Percentiles rank a stretch among this genome's conserved stretches.
These are phyloP conservation scores for Magallana gigas DNA, from an alignment of 1,140 invertebrate species.

Conservation along the genomic window DNA sequence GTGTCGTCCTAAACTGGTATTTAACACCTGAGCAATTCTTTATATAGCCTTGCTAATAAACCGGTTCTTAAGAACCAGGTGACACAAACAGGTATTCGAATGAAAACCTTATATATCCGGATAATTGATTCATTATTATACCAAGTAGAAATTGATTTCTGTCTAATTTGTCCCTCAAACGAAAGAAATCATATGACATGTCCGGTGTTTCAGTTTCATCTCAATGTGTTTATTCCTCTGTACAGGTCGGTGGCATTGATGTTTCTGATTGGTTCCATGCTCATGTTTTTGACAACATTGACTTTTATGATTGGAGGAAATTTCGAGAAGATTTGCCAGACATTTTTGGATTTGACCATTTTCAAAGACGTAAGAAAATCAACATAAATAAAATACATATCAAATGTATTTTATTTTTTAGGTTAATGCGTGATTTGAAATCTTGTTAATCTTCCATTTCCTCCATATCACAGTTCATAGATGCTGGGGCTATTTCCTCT, in stretches of 20 bases:
- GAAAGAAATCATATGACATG: too few species aligned
- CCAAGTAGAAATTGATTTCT: too few species aligned
- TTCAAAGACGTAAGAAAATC: conserved; percentile 49
- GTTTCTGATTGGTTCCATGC: conserved; percentile 47
- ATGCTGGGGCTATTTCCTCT: conserved; percentile 44
- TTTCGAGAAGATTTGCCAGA: conserved; percentile 56
- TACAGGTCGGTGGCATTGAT: conserved; percentile 49
- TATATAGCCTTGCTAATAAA: too few species aligned
- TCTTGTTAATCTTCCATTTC: not conserved
- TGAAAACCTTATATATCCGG: too few species aligned
- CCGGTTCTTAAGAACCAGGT: too few species aligned
- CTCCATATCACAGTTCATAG: conserved; percentile 49
- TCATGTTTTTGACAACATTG: conserved; percentile 52
- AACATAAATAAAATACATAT: not conserved
- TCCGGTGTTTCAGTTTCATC: too few species aligned
- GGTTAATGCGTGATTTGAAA: not conserved
- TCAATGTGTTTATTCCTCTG: not conserved
- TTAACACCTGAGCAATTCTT: too few species aligned
- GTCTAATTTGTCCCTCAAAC: too few species aligned
- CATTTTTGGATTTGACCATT: conserved; percentile 50
- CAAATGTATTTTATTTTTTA: not conserved
- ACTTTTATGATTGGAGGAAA: conserved; percentile 57
- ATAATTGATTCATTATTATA: too few species aligned
- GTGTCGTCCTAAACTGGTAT: too few species aligned
- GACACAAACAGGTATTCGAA: too few species aligned